A percentile compares a stretch with the other conserved stretches of the same genome.
phyloP scores from a whole-genome alignment of 2,888 invertebrate genomes.

The Melangyna quadrimaculata region DNA sequence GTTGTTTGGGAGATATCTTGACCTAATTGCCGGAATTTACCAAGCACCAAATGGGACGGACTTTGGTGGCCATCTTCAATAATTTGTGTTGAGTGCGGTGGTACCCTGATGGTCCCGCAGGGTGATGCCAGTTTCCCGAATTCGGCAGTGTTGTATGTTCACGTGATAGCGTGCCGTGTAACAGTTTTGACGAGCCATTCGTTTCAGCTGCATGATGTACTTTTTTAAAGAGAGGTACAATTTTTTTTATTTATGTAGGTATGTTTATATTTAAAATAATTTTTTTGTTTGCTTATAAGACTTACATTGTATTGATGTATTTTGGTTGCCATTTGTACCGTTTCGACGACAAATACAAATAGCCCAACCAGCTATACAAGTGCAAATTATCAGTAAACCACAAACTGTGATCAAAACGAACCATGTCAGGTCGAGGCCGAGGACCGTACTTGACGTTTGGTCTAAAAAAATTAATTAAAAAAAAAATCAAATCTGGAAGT shows the following conservation, averaged over 20 bases:
- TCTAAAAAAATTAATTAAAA: slow-evolving; percentile 79
- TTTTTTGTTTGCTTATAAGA: slow-evolving; percentile 18
- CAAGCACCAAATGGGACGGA: slow-evolving; percentile 97
- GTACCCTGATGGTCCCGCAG: slow-evolving; percentile 88
- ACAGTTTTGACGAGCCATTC: slow-evolving; percentile 86
- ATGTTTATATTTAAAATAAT: not conserved
- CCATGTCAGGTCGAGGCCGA: slow-evolving; percentile 89
- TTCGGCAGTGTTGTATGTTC: slow-evolving; percentile 83
- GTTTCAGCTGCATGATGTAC: slow-evolving; percentile 83
- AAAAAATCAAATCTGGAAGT: not conserved
- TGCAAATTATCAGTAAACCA: slow-evolving; percentile 86
- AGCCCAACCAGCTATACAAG: slow-evolving; percentile 86
- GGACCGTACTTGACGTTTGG: slow-evolving; percentile 84
- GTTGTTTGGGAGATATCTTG: slow-evolving; percentile 85
- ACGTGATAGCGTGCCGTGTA: slow-evolving; percentile 84
- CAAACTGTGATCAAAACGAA: slow-evolving; percentile 88
- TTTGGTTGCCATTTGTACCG: slow-evolving; percentile 82
- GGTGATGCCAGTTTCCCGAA: slow-evolving; percentile 98
- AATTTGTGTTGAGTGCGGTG: slow-evolving; percentile 82
- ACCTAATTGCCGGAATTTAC: slow-evolving; percentile 87
- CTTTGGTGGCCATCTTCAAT: slow-evolving; percentile 86
- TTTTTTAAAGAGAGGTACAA: slow-evolving; percentile 55
- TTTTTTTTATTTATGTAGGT: too few relatives aligned
- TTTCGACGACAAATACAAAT: slow-evolving; percentile 90
- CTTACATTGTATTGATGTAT: slow-evolving; percentile 81